Evolutionary conservation across 2,113 vertebrate species (phyloP).

Genomic region (Paraplagusia blochii): DNA sequence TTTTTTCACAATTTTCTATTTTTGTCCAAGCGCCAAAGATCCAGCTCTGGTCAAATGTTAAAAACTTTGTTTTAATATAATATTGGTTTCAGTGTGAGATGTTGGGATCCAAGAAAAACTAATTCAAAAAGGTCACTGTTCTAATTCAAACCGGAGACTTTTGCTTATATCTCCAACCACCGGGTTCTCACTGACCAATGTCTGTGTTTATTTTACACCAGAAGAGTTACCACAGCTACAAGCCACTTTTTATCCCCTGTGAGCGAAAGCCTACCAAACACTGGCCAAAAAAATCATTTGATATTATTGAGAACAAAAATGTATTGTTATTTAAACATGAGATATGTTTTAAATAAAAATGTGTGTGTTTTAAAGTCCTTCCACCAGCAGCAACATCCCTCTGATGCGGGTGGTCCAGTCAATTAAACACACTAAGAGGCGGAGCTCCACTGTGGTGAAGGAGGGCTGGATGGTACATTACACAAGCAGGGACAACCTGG

Average conservation of each 20-base stretch:
- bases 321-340: too few species aligned
- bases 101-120: background rate
- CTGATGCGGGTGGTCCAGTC: slow-evolving; percentile 98
- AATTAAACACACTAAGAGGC: slow-evolving; percentile 96
- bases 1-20: background rate
- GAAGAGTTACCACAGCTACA: slow-evolving; percentile 18
- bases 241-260: slow-evolving; percentile 10
- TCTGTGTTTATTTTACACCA: slow-evolving; percentile 22
- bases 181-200: slow-evolving; percentile 17
- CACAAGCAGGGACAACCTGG: slow-evolving; percentile 94
- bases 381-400: slow-evolving; percentile 98
- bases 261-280: slow-evolving; percentile 9
- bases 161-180: slow-evolving; percentile 17
- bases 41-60: too few species aligned
- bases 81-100: background rate
- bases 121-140: background rate
- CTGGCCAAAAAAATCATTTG: slow-evolving; percentile 9
- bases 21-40: too few species aligned
- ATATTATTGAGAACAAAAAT: background rate
- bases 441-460: slow-evolving; percentile 97
- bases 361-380: slow-evolving; percentile 78
- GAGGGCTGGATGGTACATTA: slow-evolving; percentile 99
- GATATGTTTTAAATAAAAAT: too few species aligned
- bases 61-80: background rate
- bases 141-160: slow-evolving; percentile 18